Evolutionary conservation across 2,797 vertebrate genomes (phyloP).

Genomic region (Chelon labrosus): DNA sequence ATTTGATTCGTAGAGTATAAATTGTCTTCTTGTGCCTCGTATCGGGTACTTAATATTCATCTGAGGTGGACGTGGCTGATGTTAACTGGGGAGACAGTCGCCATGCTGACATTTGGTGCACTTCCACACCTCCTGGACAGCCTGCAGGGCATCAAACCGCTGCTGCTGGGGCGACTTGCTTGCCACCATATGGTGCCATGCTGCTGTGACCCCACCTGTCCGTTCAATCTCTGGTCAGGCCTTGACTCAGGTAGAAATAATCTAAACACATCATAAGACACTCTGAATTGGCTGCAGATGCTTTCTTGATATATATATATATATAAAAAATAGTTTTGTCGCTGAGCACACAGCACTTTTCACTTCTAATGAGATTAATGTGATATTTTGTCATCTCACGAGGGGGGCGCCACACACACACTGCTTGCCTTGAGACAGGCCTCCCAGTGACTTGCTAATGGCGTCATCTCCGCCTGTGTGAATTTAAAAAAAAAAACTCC

Average conservation of each 20-base stretch:
- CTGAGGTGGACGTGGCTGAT: constrained; percentile 46
- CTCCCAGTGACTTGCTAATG: constrained; percentile 52
- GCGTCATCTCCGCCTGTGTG: constrained; percentile 50
- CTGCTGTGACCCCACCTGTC: constrained; percentile 57
- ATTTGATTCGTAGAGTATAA: constrained; percentile 20
- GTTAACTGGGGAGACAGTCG: constrained; percentile 65
- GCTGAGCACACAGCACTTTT: constrained; percentile 30
- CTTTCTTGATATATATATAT: constrained; percentile 6
- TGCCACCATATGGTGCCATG: constrained; percentile 48
- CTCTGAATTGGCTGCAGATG: background rate
- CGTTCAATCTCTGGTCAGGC: constrained; percentile 17
- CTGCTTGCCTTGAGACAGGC: constrained; percentile 40
- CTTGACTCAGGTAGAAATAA: constrained; percentile 17
- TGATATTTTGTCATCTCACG: constrained; percentile 62
- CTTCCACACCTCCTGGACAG: constrained; percentile 60
- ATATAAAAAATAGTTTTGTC: constrained; percentile 12
- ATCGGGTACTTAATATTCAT: constrained; percentile 10
- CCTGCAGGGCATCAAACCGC: constrained; percentile 61
- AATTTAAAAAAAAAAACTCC: constrained; percentile 41
- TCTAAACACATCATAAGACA: background rate
- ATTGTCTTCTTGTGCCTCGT: background rate
- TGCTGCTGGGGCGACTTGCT: constrained; percentile 40
- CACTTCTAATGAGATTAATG: constrained; percentile 61
- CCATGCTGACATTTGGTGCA: constrained; percentile 48
- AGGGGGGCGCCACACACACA: constrained; percentile 29